A percentile compares a stretch with the other conserved stretches of the same genome.
phyloP scores from a whole-genome alignment of 2,113 vertebrate species.

The Neogale vison region DNA sequence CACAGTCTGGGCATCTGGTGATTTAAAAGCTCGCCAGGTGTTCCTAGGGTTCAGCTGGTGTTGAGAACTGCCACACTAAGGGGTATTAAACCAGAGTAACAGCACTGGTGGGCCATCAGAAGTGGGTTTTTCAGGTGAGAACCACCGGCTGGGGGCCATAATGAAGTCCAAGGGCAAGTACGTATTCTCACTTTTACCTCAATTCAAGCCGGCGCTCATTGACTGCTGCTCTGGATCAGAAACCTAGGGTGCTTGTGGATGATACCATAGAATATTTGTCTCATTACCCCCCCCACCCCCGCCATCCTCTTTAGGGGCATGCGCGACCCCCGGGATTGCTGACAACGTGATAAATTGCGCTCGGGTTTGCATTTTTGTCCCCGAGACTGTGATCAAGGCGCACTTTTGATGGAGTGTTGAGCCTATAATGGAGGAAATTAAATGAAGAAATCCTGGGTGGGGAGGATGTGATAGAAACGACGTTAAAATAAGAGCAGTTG shows the following conservation, averaged over 20 bases:
- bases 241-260: neutral
- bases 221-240: neutral
- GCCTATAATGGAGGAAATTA: neutral
- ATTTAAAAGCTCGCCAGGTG: neutral
- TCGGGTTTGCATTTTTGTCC: slow-evolving; percentile 36
- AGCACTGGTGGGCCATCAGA: neutral
- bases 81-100: neutral
- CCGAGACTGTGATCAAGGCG: neutral
- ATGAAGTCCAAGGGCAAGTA: neutral
- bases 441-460: neutral
- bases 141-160: neutral
- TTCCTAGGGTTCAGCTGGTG: neutral
- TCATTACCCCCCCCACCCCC: neutral
- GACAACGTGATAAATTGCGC: neutral
- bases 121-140: neutral
- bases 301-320: neutral
- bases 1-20: neutral
- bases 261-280: neutral
- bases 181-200: neutral
- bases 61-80: neutral
- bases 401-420: neutral
- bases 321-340: neutral
- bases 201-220: accelerated
- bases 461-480: neutral
- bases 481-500: neutral